phyloP scores from a whole-genome alignment of 2,797 vertebrate species.

The Salmo trutta region DNA sequence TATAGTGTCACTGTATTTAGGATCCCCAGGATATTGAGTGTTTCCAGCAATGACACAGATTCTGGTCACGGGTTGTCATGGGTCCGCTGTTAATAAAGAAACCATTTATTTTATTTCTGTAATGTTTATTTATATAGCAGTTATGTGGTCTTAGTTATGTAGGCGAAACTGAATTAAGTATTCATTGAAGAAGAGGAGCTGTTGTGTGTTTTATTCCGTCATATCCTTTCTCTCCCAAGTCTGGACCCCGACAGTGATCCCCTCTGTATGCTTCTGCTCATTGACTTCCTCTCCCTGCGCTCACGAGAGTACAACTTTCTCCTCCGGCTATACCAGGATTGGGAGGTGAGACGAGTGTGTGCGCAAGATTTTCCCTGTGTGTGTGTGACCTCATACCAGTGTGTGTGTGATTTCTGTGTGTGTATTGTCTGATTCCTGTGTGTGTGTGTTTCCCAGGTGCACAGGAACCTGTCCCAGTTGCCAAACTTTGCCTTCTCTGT shows the following conservation, averaged over 20 bases:
- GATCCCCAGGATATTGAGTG: not conserved
- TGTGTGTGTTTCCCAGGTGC: slow-evolving; percentile 72
- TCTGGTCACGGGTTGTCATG: not conserved
- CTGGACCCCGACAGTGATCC: slow-evolving; percentile 94
- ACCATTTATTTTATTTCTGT: too few species aligned
- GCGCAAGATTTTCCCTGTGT: not conserved
- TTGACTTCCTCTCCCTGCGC: slow-evolving; percentile 90
- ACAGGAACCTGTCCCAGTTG: slow-evolving; percentile 94
- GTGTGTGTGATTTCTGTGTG: not conserved
- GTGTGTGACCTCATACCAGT: slow-evolving; percentile 9
- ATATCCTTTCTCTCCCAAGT: slow-evolving; percentile 64
- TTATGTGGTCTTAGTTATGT: not conserved
- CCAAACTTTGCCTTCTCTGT: slow-evolving; percentile 96
- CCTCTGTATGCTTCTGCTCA: slow-evolving; percentile 89
- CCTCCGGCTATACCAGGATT: slow-evolving; percentile 88
- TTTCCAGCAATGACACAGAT: not conserved
- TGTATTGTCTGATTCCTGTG: not conserved
- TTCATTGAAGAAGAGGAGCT: not conserved
- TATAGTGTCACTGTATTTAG: not conserved
- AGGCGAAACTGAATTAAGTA: not conserved
- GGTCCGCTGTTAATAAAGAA: not conserved
- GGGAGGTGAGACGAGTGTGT: slow-evolving; percentile 84
- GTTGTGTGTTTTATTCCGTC: slow-evolving; percentile 4
- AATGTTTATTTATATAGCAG: too few species aligned
- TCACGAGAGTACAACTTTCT: slow-evolving; percentile 86